These are phyloP conservation scores for Lasius fuliginosus DNA, from an alignment of 2,888 invertebrate genomes.

Conservation along the genomic window DNA sequence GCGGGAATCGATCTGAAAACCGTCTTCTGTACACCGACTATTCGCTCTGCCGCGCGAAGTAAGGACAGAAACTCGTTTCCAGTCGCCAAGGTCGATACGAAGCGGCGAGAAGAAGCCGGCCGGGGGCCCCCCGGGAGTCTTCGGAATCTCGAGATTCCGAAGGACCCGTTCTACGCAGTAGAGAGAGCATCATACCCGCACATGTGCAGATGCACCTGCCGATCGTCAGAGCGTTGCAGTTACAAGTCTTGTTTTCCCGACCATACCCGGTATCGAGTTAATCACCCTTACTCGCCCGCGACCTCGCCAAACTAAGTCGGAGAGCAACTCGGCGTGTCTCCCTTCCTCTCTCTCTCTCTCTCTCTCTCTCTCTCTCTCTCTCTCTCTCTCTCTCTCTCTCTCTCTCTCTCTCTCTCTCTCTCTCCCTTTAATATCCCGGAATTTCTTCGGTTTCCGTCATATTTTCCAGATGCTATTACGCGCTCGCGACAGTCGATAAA, in stretches of 20 bases:
- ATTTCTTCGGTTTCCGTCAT: not conserved
- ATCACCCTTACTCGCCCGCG: constrained; percentile 37
- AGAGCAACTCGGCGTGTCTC: not conserved
- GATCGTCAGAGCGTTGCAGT: constrained; percentile 44
- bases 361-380: too few species aligned
- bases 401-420: too few species aligned
- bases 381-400: too few species aligned
- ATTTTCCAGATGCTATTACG: not conserved
- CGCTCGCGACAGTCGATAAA: not conserved
- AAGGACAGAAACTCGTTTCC: constrained; percentile 78
- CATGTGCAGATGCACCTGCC: constrained; percentile 72
- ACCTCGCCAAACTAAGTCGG: constrained; percentile 20
- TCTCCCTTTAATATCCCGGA: too few species aligned
- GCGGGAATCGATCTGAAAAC: constrained; percentile 75
- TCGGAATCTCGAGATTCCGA: constrained; percentile 75
- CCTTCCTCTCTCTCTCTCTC: too few species aligned
- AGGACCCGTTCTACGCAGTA: constrained; percentile 69
- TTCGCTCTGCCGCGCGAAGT: constrained; percentile 59
- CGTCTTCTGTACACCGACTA: constrained; percentile 47
- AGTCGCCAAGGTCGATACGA: constrained; percentile 74
- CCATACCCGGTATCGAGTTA: constrained; percentile 47
- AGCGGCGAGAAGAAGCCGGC: constrained; percentile 62
- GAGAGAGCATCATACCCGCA: constrained; percentile 72
- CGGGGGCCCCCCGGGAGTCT: constrained; percentile 62
- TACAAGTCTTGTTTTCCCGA: constrained; percentile 31